A percentile compares a stretch with the other conserved stretches of the same genome.
These are phyloP conservation scores for Euura saliciscinereae DNA, from an alignment of 1,140 invertebrate genomes.

Conservation along the genomic window DNA sequence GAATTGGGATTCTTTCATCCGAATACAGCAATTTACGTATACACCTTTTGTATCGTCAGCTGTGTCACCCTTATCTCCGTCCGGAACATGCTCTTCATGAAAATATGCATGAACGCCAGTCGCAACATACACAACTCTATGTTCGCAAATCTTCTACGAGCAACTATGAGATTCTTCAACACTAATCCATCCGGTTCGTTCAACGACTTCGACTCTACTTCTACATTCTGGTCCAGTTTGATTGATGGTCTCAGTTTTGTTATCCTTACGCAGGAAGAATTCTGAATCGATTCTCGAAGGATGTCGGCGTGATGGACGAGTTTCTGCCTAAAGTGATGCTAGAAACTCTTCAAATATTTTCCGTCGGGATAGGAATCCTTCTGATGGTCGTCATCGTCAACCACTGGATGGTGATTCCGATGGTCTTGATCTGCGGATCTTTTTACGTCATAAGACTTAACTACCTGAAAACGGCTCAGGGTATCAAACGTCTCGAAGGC, in stretches of 20 bases:
- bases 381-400: conserved; percentile 63
- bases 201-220: conserved; percentile 22
- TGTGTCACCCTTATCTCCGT: conserved; percentile 62
- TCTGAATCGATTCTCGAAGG: no score
- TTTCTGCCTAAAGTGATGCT: conserved; percentile 73
- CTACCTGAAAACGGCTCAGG: conserved; percentile 69
- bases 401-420: conserved; percentile 64
- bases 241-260: not conserved
- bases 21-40: conserved; percentile 50
- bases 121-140: conserved; percentile 81
- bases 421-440: conserved; percentile 59
- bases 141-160: conserved; percentile 75
- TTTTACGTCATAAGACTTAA: conserved; percentile 63
- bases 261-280: no score
- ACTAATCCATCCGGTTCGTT: conserved; percentile 74
- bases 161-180: conserved; percentile 65
- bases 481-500: conserved; percentile 64
- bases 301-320: conserved; percentile 81
- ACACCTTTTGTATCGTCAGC: conserved; percentile 44
- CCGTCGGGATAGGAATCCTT: conserved; percentile 58
- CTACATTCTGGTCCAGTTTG: conserved; percentile 48
- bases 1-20: conserved; percentile 37
- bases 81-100: conserved; percentile 75
- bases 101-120: conserved; percentile 82
- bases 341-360: conserved; percentile 65